Evolutionary conservation across 2,888 invertebrate species (phyloP), one percentile per base, ranked within the genome.

Genomic region (Coenonympha glycerion): DNA sequence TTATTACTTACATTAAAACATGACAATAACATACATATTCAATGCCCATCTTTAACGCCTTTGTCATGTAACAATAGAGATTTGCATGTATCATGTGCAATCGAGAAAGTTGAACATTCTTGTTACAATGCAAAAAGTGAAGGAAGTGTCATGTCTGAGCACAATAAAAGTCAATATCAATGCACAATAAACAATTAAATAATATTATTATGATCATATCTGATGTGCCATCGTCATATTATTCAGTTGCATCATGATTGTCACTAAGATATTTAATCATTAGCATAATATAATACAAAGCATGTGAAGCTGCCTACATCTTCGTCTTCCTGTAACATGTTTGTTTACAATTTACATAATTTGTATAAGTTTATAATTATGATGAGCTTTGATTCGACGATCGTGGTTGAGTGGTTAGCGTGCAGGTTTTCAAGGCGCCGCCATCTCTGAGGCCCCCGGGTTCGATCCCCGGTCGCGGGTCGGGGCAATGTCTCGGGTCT

Each of bases 61-160:
- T 13, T 31, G 42, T 44, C 21, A 44, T 31, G 44, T 44, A 44
- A 44, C 33, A 44, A 44, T 44, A 22, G 31, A 31, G 6, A 47
- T 47, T 51, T 41, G 36, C 46, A 51, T 51, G 47, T 28, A 21
- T 41, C 41, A 41, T 48, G 19, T 47, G 41, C 40, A 34, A 46
- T 22, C 21, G 34, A 26, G 46, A 47, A 51, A 51, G 46, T 51
- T 51, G 30, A 19, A 31, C 24, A 39, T 37, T n/a, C 21, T 19
- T 22, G 15, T 41, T 33, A 30, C 46, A 36, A 26, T 22, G 24
- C 24, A 22, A 47, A 39, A 40, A 41, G 26, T 47, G n/a, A 13
- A 21, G 21, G 26, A 42, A 36, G 30, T 21, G 19, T 37, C 18
- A 13, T 22, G 37, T 37, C 21, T 39, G 5, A 15, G 24, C 15